A percentile compares a stretch with the other conserved stretches of the same genome.
phyloP scores from a whole-genome alignment of 37 sponge, comb jelly and placozoan genomes.

The Lycopodina hypogea region DNA sequence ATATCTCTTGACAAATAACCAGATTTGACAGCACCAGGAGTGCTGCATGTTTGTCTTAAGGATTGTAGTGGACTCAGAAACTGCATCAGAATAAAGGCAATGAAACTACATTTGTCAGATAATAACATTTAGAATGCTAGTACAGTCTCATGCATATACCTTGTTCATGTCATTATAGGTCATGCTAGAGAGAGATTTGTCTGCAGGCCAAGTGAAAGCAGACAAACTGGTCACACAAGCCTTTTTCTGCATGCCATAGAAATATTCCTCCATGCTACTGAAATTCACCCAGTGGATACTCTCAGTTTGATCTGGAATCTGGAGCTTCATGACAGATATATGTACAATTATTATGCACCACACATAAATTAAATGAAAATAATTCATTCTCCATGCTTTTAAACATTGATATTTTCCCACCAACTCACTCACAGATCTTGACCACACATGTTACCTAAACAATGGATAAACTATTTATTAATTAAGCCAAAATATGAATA shows the following conservation, averaged over 20 bases:
- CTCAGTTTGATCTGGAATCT: slow-evolving; percentile 61
- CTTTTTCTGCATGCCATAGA: slow-evolving; percentile 65
- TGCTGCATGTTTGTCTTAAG: slow-evolving; percentile 79
- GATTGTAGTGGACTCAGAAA: slow-evolving; percentile 62
- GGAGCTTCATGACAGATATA: slow-evolving; percentile 31
- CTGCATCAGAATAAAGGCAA: slow-evolving; percentile 36
- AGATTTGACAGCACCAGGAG: slow-evolving; percentile 65
- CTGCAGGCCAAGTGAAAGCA: background rate
- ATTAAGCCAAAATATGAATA: too few relatives aligned
- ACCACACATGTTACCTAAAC: too few relatives aligned
- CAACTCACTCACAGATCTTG: too few relatives aligned
- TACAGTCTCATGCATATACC: too few relatives aligned
- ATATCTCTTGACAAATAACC: slow-evolving; percentile 4
- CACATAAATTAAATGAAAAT: too few relatives aligned
- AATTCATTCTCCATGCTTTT: too few relatives aligned
- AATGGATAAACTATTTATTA: too few relatives aligned
- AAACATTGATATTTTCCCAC: too few relatives aligned
- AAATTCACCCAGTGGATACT: slow-evolving; percentile 74
- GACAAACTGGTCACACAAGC: slow-evolving; percentile 5
- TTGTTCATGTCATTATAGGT: background rate
- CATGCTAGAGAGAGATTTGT: slow-evolving; percentile 1
- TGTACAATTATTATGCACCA: background rate
- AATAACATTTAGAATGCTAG: too few relatives aligned
- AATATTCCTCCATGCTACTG: slow-evolving; percentile 66
- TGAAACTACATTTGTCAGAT: too few relatives aligned